phyloP scores from a whole-genome alignment of 2,797 vertebrate genomes.

The Epinephelus awoara region DNA sequence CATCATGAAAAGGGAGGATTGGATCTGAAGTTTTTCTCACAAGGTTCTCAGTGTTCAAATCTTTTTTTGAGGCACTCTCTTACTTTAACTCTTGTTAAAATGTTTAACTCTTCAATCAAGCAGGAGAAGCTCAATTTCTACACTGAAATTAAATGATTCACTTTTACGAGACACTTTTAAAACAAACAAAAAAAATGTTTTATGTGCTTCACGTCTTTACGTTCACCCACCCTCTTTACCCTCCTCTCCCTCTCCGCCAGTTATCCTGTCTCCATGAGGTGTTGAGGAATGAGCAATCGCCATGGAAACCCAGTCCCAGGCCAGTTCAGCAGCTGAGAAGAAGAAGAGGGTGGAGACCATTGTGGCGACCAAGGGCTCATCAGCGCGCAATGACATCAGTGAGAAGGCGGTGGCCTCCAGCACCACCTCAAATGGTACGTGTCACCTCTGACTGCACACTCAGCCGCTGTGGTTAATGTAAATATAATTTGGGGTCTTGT shows the following conservation, averaged over 20 bases:
- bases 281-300: conserved; percentile 96
- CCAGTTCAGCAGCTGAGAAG: conserved; percentile 94
- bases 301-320: conserved; percentile 99
- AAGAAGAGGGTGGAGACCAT: conserved; percentile 97
- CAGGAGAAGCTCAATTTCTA: conserved; percentile 3
- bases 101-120: conserved; percentile 31
- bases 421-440: conserved; percentile 97
- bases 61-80: conserved; percentile 46
- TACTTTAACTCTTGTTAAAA: conserved; percentile 51
- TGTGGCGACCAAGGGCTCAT: conserved; percentile 91
- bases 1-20: conserved; percentile 58
- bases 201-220: neutral
- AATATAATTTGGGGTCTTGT: conserved; percentile 20
- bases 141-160: conserved; percentile 3
- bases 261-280: conserved; percentile 86
- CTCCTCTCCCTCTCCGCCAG: conserved; percentile 76
- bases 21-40: conserved; percentile 67
- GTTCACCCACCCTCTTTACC: conserved; percentile 36
- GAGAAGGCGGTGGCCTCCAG: conserved; percentile 99
- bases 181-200: too few species aligned
- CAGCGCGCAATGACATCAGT: conserved; percentile 93
- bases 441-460: conserved; percentile 37
- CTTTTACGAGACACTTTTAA: neutral
- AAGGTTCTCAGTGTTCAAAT: conserved; percentile 44
- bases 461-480: conserved; percentile 26